Evolutionary conservation across 1,140 invertebrate species (phyloP).

Genomic region (Lordiphosa stackelbergi): DNA sequence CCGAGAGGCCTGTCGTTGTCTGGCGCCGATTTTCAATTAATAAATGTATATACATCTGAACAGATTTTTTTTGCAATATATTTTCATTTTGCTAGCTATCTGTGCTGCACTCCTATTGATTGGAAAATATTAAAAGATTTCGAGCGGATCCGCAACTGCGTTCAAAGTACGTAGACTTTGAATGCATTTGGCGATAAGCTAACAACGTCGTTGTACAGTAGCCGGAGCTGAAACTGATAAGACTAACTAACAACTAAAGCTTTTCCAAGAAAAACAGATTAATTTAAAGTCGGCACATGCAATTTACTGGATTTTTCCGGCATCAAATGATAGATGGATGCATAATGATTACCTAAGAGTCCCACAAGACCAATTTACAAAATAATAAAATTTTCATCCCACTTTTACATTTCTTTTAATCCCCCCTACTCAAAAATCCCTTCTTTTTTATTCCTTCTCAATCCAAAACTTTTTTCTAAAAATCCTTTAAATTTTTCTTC

Average conservation of each 20-base stretch:
- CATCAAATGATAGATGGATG: slow-evolving; percentile 8
- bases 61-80: slow-evolving; percentile 15
- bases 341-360: background rate
- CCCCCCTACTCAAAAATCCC: no score
- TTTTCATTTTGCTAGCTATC: slow-evolving; percentile 6
- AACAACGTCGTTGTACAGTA: slow-evolving; percentile 6
- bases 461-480: no score
- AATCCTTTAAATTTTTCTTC: no score
- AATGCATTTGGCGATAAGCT: slow-evolving; percentile 39
- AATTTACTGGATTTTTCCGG: slow-evolving; percentile 35
- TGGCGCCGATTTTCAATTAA: slow-evolving; percentile 33
- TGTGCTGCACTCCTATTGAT: slow-evolving; percentile 45
- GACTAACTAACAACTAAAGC: background rate
- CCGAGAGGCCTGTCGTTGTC: slow-evolving; percentile 26
- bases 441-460: no score
- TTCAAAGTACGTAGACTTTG: slow-evolving; percentile 35
- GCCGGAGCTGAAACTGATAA: slow-evolving; percentile 39
- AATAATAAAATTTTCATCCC: no score
- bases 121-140: slow-evolving; percentile 44
- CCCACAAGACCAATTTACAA: no score
- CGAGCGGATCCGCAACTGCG: slow-evolving; percentile 20
- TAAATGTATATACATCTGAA: background rate
- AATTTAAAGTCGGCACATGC: slow-evolving; percentile 39
- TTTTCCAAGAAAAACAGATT: slow-evolving; percentile 28
- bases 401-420: no score